Evolutionary conservation across 2,888 invertebrate genomes (phyloP).

Genomic region (Clivina fossor): DNA sequence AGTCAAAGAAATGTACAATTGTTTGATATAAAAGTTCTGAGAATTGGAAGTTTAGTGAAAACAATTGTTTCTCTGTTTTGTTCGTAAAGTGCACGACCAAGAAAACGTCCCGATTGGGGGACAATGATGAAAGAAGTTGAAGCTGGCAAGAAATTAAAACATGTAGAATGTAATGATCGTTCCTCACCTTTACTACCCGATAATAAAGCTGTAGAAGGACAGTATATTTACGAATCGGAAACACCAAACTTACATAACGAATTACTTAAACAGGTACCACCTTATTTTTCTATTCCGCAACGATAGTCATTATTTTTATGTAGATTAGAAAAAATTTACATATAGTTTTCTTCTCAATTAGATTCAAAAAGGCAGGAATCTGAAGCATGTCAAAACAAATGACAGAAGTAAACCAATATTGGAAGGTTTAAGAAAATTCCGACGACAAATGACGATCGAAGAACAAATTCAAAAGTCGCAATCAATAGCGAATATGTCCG

Average conservation of each 20-base stretch:
- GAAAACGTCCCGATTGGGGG: slow-evolving; percentile 84
- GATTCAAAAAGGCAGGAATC: slow-evolving; percentile 74
- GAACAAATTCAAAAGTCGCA: slow-evolving; percentile 84
- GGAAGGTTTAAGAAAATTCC: slow-evolving; percentile 81
- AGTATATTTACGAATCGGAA: slow-evolving; percentile 88
- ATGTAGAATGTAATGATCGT: slow-evolving; percentile 85
- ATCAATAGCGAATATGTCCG: slow-evolving; percentile 63
- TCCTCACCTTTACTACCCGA: slow-evolving; percentile 58
- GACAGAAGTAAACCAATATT: slow-evolving; percentile 85
- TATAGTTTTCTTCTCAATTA: slow-evolving; percentile 47
- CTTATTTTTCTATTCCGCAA: too few species aligned
- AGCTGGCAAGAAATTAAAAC: slow-evolving; percentile 72
- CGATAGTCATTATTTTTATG: too few species aligned
- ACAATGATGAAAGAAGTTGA: slow-evolving; percentile 92
- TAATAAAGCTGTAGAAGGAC: slow-evolving; percentile 70
- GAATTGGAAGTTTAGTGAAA: too few species aligned
- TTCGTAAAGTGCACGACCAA: slow-evolving; percentile 63
- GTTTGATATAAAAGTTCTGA: too few species aligned
- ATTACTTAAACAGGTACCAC: slow-evolving; percentile 65
- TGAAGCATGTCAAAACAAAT: slow-evolving; percentile 77
- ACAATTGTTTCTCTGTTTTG: too few species aligned
- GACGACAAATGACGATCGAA: slow-evolving; percentile 87
- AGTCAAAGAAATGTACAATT: too few species aligned
- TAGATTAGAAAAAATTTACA: slow-evolving; percentile 12
- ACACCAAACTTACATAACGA: slow-evolving; percentile 78